phyloP scores from a whole-genome alignment of 1,140 invertebrate species.

The Atta cephalotes region DNA sequence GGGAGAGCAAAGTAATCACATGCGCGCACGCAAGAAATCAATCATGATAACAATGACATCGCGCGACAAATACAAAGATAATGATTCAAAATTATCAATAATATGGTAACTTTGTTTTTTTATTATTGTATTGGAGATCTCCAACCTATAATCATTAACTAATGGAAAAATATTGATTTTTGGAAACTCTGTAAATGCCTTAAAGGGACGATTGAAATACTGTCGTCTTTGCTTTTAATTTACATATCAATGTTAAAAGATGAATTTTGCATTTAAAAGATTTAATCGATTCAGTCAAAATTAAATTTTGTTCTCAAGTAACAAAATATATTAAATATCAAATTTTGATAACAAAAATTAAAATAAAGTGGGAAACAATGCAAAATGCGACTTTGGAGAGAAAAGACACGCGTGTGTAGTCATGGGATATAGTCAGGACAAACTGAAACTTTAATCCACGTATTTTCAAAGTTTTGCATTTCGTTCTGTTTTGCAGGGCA shows the following conservation, averaged over 20 bases:
- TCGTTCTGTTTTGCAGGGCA: conserved; percentile 81
- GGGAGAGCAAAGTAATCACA: conserved; percentile 35
- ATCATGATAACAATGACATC: conserved; percentile 32
- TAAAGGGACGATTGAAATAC: background rate
- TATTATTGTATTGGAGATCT: background rate
- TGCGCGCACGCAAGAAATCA: conserved; percentile 53
- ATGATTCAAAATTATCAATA: conserved; percentile 40
- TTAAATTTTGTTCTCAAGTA: background rate
- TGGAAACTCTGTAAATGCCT: background rate
- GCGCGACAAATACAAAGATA: conserved; percentile 26
- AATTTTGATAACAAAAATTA: background rate
- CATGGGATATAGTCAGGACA: background rate
- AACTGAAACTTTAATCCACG: conserved; percentile 73
- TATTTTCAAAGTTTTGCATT: conserved; percentile 81
- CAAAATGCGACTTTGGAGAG: background rate
- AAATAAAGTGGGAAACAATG: background rate
- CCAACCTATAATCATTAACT: background rate
- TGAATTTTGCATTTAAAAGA: background rate
- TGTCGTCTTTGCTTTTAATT: background rate
- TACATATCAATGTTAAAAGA: conserved; percentile 4
- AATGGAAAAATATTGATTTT: background rate
- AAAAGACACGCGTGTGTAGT: background rate
- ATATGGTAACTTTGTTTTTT: conserved; percentile 2
- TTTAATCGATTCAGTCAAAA: background rate
- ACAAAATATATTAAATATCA: background rate